A percentile compares a stretch with the other conserved stretches of the same genome.
phyloP scores from a whole-genome alignment of 2,113 vertebrate species.

The Illadopsis cleaveri region DNA sequence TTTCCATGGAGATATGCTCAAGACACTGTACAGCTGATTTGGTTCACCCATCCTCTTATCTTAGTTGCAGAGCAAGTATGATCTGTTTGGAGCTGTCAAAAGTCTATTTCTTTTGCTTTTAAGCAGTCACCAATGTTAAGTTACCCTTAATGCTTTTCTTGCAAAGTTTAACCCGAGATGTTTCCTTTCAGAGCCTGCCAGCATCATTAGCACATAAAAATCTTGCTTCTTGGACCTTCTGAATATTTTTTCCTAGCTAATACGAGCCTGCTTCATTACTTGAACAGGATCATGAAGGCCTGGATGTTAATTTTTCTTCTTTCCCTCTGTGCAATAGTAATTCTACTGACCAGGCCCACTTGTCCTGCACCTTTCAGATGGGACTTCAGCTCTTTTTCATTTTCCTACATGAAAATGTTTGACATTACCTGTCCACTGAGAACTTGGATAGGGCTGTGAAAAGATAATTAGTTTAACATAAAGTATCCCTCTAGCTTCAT shows the following conservation, averaged over 20 bases:
- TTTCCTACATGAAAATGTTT: neutral
- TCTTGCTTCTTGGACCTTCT: neutral
- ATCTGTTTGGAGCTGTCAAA: neutral
- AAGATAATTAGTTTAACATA: neutral
- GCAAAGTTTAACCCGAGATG: neutral
- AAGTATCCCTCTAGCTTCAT: neutral
- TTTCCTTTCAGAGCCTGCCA: neutral
- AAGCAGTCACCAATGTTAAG: neutral
- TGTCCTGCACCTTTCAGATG: neutral
- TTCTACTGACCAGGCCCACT: neutral
- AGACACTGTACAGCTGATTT: neutral
- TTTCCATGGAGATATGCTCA: conserved; percentile 54
- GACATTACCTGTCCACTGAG: neutral
- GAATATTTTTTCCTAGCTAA: neutral
- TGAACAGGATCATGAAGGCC: neutral
- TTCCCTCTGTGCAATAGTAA: neutral
- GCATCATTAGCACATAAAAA: neutral
- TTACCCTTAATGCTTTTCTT: neutral
- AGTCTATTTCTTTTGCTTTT: neutral
- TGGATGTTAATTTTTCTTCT: neutral
- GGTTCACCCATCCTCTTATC: conserved; percentile 35
- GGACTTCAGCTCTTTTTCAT: neutral
- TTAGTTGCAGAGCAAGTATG: neutral
- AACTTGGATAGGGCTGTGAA: neutral
- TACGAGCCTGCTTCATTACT: neutral